Base-by-base conservation (phyloP, 2,797 vertebrate genomes). In the Acanthornis magna region DNA sequence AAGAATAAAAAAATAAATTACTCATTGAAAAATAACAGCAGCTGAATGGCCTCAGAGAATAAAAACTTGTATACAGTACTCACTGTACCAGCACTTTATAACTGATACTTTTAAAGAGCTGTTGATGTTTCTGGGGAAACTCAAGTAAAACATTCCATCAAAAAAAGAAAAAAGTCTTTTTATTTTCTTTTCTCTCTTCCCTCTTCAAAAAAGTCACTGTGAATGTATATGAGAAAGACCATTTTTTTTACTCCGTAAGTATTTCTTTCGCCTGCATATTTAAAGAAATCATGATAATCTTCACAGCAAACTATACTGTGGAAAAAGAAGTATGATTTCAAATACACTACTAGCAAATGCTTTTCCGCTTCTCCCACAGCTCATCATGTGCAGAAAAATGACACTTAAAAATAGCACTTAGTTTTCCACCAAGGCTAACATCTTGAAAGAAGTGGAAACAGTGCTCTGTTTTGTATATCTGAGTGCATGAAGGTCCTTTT, bases 1-100 rank as follows among this genome's bases (percentile, higher is more conserved):
- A 47, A 93, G 76, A 94, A 92, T 20, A 79, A 78, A 89, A 74
- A 63, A 70, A 79, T 29, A 61, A 88, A 92, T 18, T 13, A 57
- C 43, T 66, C 16, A 58, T 47, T 79, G 68, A 95, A 95, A 95
- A 95, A 80, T 58, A 85, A 55, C 48, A 86, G 71, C 63, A 96
- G 71, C 42, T 82, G 54, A 82, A 88, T 65, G 50, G 71, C 71
- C 81, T 91, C 75, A 83, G 57, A 88, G 73, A 43, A 90, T 26
- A 57, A 45, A 78, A 91, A 36, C 30, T 32, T 81, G 72, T 42
- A 61, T 66, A 27, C 8, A 51, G 75, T 65, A 94, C 75, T 83
- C 36, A 89, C 30, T 86, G 88, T 86, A 90, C 45, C 8, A 7
- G 32, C 34, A 58, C 30, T 95, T 92, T 54, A 74, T 45, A 83